These are phyloP conservation scores for Thamnophis elegans DNA, from an alignment of 2,797 vertebrate species.

Conservation along the genomic window DNA sequence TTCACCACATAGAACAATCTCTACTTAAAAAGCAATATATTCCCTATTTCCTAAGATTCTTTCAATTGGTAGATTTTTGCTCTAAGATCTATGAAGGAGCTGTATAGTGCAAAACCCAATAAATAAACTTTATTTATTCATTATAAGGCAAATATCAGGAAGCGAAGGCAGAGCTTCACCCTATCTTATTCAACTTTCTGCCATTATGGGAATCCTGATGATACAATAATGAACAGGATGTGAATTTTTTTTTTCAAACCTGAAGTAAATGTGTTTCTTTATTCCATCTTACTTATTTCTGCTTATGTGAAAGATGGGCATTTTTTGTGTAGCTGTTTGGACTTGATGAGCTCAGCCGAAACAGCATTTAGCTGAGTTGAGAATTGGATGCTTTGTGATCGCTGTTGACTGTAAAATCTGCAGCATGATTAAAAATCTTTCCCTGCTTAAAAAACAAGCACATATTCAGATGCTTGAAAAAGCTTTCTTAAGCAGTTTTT, in stretches of 20 bases:
- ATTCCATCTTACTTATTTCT: constrained; percentile 1
- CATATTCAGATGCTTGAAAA: constrained; percentile 39
- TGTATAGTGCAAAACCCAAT: neutral
- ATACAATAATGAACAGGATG: constrained; percentile 40
- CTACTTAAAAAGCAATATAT: neutral
- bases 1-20: neutral
- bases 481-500: constrained; percentile 62
- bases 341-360: constrained; percentile 47
- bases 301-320: constrained; percentile 31
- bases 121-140: neutral
- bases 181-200: constrained; percentile 11
- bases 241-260: neutral
- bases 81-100: neutral
- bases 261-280: constrained; percentile 40
- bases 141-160: constrained; percentile 11
- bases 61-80: neutral
- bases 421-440: constrained; percentile 60
- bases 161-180: constrained; percentile 17
- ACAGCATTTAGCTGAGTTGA: constrained; percentile 55
- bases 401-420: constrained; percentile 59
- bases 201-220: neutral
- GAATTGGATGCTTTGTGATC: constrained; percentile 51
- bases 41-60: neutral
- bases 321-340: constrained; percentile 32
- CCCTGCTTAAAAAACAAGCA: constrained; percentile 41